These are phyloP conservation scores for Arrhamphus sclerolepis DNA, from an alignment of 2,797 vertebrate species.

Conservation along the genomic window DNA sequence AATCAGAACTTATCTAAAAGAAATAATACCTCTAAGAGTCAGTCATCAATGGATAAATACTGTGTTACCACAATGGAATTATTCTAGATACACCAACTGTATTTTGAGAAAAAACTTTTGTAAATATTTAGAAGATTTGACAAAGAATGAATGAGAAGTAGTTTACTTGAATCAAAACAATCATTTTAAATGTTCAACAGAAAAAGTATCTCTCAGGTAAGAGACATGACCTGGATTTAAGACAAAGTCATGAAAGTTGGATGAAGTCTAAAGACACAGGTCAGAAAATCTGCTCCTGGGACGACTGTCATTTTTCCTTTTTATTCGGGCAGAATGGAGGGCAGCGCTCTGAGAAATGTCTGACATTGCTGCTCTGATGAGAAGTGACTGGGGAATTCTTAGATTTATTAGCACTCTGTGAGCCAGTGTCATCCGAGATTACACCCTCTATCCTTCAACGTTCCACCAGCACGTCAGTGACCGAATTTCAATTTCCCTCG, in stretches of 20 bases:
- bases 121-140: not conserved
- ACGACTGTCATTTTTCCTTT: conserved; percentile 61
- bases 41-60: not conserved
- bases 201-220: conserved; percentile 14
- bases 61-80: not conserved
- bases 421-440: conserved; percentile 77
- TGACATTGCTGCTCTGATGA: conserved; percentile 62
- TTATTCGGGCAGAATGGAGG: conserved; percentile 46
- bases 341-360: conserved; percentile 62
- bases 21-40: too few relatives aligned
- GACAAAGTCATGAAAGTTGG: conserved; percentile 28
- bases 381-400: conserved; percentile 76
- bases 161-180: not conserved
- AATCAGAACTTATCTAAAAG: too few relatives aligned
- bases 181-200: not conserved
- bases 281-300: conserved; percentile 24
- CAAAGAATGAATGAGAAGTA: not conserved
- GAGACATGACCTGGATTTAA: conserved; percentile 26
- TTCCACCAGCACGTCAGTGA: conserved; percentile 51
- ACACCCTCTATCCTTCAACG: conserved; percentile 75
- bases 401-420: conserved; percentile 77
- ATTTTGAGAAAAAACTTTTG: not conserved
- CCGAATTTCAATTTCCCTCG: conserved; percentile 77
- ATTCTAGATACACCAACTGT: too few relatives aligned
- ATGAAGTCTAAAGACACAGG: conserved; percentile 21